Evolutionary conservation across 1,140 invertebrate genomes (phyloP).

Genomic region (Vanessa atalanta): DNA sequence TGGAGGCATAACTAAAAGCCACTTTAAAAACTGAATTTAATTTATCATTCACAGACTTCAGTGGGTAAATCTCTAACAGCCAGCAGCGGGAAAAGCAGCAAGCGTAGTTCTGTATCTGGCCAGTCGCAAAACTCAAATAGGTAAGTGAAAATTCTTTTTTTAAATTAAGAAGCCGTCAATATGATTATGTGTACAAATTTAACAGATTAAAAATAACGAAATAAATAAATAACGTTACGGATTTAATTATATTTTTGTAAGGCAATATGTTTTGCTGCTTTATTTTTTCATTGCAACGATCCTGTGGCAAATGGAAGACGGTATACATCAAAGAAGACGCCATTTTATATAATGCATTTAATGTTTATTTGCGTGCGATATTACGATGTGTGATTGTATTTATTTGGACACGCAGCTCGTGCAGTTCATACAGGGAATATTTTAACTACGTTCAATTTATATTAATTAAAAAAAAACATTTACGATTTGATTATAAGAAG

Average conservation of each 20-base stretch:
- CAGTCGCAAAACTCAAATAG: constrained; percentile 73
- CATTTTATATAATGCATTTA: constrained; percentile 47
- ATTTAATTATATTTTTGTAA: constrained; percentile 49
- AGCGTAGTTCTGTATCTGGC: constrained; percentile 72
- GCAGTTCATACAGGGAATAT: constrained; percentile 8
- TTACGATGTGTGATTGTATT: constrained; percentile 26
- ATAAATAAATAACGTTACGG: background rate
- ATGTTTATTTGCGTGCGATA: constrained; percentile 48
- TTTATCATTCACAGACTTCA: constrained; percentile 59
- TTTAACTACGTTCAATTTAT: background rate
- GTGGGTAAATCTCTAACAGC: constrained; percentile 75
- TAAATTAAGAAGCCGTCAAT: background rate
- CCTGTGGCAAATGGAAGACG: constrained; percentile 33
- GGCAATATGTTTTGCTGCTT: constrained; percentile 76
- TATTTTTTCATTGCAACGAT: constrained; percentile 68
- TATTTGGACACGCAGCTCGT: constrained; percentile 13
- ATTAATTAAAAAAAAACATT: background rate
- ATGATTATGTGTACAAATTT: constrained; percentile 24
- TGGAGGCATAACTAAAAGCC: background rate
- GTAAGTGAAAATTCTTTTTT: constrained; percentile 48
- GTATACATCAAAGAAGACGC: constrained; percentile 19
- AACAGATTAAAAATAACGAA: constrained; percentile 6
- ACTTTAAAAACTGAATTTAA: background rate
- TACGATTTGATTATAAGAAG: constrained; percentile 57
- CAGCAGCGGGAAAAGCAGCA: constrained; percentile 71